Conservation (phyloP, 2,797 vertebrate species). For the Rhincodon typus region DNA sequence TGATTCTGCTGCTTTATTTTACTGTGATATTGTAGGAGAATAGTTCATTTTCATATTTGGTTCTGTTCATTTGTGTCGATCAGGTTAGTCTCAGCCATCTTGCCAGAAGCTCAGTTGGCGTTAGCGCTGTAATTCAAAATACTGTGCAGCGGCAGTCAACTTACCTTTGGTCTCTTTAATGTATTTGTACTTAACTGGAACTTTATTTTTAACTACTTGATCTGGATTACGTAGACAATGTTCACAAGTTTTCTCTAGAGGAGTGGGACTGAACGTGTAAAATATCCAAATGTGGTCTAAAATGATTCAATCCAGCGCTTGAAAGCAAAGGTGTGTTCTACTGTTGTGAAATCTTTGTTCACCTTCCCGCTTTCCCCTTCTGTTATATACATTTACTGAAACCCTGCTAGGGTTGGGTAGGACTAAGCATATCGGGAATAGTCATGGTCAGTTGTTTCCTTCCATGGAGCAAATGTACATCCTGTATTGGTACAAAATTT, state of each 20-base stretch:
- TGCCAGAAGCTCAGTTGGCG: background rate
- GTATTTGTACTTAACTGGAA: background rate
- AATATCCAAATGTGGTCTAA: background rate
- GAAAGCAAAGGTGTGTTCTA: background rate
- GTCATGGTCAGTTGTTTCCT: background rate
- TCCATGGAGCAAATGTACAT: background rate
- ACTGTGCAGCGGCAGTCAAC: background rate
- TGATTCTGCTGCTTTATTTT: background rate
- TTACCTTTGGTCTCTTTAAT: background rate
- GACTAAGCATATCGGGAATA: background rate
- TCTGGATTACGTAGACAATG: background rate
- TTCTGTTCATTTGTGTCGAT: background rate
- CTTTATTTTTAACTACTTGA: background rate
- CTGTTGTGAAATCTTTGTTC: background rate
- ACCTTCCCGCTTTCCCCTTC: background rate
- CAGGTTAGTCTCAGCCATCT: background rate
- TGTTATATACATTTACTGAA: background rate
- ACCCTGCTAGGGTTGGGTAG: background rate
- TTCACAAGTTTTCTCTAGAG: background rate
- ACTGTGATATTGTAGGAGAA: background rate
- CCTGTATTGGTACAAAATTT: background rate
- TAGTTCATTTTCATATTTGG: background rate
- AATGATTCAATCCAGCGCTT: background rate
- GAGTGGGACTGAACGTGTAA: background rate
- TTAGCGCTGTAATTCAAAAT: background rate